Evolutionary conservation across 2,888 invertebrate species (phyloP), one percentile per base, ranked within the genome.

Genomic region (Agriopis marginaria): DNA sequence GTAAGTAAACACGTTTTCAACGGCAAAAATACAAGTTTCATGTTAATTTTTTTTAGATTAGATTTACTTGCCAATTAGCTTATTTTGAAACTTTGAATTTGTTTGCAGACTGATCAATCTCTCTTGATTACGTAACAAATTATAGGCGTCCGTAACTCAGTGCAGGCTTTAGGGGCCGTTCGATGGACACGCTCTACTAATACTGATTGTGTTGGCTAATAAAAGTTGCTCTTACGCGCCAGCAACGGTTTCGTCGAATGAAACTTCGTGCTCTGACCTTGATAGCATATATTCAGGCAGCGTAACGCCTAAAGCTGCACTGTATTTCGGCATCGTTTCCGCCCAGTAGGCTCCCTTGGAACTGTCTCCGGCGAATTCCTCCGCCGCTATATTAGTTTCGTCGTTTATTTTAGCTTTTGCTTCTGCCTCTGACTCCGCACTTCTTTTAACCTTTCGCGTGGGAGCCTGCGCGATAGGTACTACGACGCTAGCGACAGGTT

Each of bases 281-380:
- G 95, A 93, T 66, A 96, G 83, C 96, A 97, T 97, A 80, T 95
- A 97, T 78, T 94, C 95, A 1, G 97, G 97, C 73, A 97, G 86
- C 47, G 95, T 95, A 14, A 96, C 94, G 23, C 96, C 96, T 63
- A 96, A 92, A 23, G 93, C 84, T 73, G 96, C 95, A 78, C 96
- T 96, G 81, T 95, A 96, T 49, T 95, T 92, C 0, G 96, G 95
- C 80, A 94, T 91, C 0, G 96, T 96, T 82, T 96, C 96, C n/a
- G 95, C 95, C 84, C 95, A 96, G 86, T 95, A 96, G 45, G 95
- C 95, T 14, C 95, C 96, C 70, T 95, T 95, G 44, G 95, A 95
- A 73, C 92, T 92, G 55, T 89, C 94, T 5, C 94, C 94, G 12
- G 95, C 90, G 76, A 95, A 95, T 77, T 95, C 95, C 80, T 92